A percentile compares a stretch with the other conserved stretches of the same genome.
phyloP scores from a whole-genome alignment of 2,797 vertebrate genomes.

The Enteromius unitaeniatus region DNA sequence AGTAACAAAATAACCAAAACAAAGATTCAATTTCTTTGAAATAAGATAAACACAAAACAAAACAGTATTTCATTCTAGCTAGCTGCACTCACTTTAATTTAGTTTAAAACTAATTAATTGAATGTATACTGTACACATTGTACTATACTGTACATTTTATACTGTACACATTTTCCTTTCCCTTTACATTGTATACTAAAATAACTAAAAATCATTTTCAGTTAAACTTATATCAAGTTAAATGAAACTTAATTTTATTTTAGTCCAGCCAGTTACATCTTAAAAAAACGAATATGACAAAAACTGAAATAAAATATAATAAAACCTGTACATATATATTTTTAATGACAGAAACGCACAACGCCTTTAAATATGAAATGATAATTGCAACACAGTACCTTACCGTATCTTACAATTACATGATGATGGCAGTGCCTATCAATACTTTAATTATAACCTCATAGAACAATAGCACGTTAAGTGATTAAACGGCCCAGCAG shows the following conservation, averaged over 20 bases:
- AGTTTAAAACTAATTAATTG: not conserved
- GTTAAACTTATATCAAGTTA: no score
- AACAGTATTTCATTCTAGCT: not conserved
- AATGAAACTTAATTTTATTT: no score
- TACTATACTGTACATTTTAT: no score
- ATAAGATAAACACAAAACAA: not conserved
- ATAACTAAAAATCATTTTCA: no score
- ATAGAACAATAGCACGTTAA: conserved; percentile 3
- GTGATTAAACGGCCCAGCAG: not conserved
- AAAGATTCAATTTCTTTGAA: not conserved
- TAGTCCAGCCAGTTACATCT: no score
- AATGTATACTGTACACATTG: no score
- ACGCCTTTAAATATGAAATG: not conserved
- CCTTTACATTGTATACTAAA: no score
- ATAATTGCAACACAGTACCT: not conserved
- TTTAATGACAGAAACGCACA: not conserved
- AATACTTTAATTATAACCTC: not conserved
- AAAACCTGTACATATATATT: no score
- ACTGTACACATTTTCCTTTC: no score
- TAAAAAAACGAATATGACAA: not conserved
- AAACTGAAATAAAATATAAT: not conserved
- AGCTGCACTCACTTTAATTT: not conserved
- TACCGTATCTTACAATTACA: not conserved
- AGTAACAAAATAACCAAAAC: no score
- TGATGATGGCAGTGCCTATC: not conserved